Evolutionary conservation across 1,140 invertebrate species (phyloP), one percentile per base, ranked within the genome.

Genomic region (Pentalonia nigronervosa): DNA sequence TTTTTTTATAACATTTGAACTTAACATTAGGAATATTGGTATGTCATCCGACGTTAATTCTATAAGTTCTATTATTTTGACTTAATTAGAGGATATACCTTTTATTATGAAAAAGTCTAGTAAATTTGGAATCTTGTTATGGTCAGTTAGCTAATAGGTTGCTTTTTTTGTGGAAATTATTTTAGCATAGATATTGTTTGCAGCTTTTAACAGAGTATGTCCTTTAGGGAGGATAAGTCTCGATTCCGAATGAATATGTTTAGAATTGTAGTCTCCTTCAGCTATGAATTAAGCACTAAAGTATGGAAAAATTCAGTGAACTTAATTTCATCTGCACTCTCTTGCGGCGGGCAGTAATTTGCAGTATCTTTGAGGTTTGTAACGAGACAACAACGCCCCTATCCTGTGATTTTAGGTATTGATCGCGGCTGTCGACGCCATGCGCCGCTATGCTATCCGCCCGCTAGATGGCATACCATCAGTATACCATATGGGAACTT

Each of bases 81-180:
- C 76, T 48, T 94, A 94, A 53, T 94, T 94, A 47, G 25, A 76
- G 25, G 94, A 94, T 8, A 95, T 93, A 56, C 94, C 95, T 94
- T 94, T 94, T 21, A 93, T 93, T 47, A 95, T 91, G 47, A 95
- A 94, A n/a, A 94, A 96, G 9, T 94, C 95, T 6, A 95, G 93
- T 0, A 95, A 94, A 56, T 95, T 95, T 0, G 95, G 95, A 50
- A 50, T 50, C 50, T 50, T 20, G 2, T 50, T 2, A 14, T 50
- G 17, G 17, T 50, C 50, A 50, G 50, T 17, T 50, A 1, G 50
- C 50, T 17, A 50, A 50, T 50, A 50, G 2, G 50, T 50, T 50
- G 8, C 95, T 94, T 93, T 94, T 41, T 94, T 95, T 25, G 94
- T 94, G 48, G 94, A 94, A 87, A 87, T 87, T 21, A 88, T 88